Percentiles rank a stretch among this genome's conserved stretches.
phyloP scores from a whole-genome alignment of 2,888 invertebrate genomes.

The Heliconius sara region DNA sequence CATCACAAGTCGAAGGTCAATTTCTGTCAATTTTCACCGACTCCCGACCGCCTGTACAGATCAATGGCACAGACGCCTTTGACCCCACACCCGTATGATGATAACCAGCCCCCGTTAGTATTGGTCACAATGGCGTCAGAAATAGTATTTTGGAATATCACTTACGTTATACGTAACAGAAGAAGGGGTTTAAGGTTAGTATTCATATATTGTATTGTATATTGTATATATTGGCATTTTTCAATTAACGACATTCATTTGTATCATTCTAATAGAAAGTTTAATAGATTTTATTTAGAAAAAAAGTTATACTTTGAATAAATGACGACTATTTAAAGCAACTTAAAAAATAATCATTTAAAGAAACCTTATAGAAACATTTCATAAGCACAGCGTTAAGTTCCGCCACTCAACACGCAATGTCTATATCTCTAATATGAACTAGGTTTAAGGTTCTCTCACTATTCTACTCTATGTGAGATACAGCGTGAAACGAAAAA shows the following conservation, averaged over 20 bases:
- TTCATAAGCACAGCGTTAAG: neutral
- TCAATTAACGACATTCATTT: too few relatives aligned
- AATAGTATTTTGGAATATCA: conserved; percentile 85
- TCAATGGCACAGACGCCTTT: conserved; percentile 40
- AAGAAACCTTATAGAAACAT: too few relatives aligned
- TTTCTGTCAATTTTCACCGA: conserved; percentile 80
- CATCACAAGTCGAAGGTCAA: conserved; percentile 83
- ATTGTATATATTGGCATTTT: too few relatives aligned
- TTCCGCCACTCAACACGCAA: neutral
- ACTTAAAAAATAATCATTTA: too few relatives aligned
- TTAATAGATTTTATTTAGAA: too few relatives aligned
- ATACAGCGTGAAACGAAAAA: neutral
- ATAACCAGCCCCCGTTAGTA: conserved; percentile 73
- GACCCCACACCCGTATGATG: conserved; percentile 45
- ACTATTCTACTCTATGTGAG: neutral
- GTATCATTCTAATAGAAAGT: too few relatives aligned
- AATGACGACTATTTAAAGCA: too few relatives aligned
- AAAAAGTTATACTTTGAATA: too few relatives aligned
- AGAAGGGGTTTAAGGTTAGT: conserved; percentile 62
- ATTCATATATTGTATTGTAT: neutral
- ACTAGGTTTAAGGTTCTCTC: neutral
- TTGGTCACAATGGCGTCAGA: conserved; percentile 84
- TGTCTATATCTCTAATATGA: neutral
- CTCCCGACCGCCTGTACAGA: conserved; percentile 67
- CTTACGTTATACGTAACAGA: conserved; percentile 63